Base-by-base conservation (phyloP, 2,888 invertebrate species). In the Sminthurinus aureus region DNA sequence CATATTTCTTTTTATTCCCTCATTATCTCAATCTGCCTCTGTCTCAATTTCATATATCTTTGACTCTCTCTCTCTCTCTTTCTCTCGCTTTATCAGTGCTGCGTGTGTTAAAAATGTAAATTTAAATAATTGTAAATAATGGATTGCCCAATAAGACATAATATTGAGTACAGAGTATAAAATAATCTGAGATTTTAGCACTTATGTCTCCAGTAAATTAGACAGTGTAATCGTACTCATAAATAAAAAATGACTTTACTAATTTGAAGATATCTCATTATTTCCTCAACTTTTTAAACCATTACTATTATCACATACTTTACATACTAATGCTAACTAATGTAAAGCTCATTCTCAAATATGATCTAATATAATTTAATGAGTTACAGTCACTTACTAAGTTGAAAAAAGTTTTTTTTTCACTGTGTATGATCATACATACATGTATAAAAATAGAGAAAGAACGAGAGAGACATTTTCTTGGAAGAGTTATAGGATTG, bases 191-290 rank as follows among this genome's bases (percentile, higher is more conserved):
- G 15, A 71, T 81, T 81, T 81, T 81, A 73, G 58, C 80, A 81
- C 80, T 81, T 73, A 81, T 81, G 80, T 81, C 13, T 51, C 2
- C 4, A 9, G 26, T 66, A 79, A 79, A 79, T 79, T 79, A 79
- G 38, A 38, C 51, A 22, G 15, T 26, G 18, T 75, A 73, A 73
- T 24, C 26, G 26, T 73, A 69, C 24, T 69, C n/a, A 69, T n/a
- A 69, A 69, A 22, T 69, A 69, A 13, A 73, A 73, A 73, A 24
- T 26, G 73, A 73, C 73, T 73, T 58, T 13, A 58, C 58, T 58
- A 58, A 38, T 38, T 38, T 38, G 38, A 38, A 38, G 38, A 38
- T 38, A 38, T 38, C 38, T 38, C 38, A 38, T 38, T 38, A 38
- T 38, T 69, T 69, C n/a, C 69, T 69, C 24, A 15, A 8, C 66